Conservation (phyloP, 1,140 invertebrate genomes). For the Homalodisca vitripennis region DNA sequence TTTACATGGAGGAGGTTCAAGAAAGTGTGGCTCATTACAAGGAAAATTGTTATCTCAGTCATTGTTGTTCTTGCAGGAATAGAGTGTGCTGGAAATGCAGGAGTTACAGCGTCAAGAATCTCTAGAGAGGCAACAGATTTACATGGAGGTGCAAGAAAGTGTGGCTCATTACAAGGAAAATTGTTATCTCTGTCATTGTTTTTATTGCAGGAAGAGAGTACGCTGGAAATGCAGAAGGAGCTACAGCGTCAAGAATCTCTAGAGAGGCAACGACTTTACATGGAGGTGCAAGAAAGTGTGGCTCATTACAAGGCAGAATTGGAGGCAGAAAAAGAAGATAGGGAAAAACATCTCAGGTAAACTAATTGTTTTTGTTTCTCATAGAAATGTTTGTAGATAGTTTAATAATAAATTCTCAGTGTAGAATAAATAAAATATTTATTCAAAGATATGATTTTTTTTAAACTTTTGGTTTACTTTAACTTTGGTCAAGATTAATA, state of each 20-base stretch:
- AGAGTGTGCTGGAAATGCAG: constrained; percentile 11
- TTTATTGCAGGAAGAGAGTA: constrained; percentile 28
- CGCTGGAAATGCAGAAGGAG: constrained; percentile 4
- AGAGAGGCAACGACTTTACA: constrained; percentile 16
- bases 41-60: too few relatives aligned
- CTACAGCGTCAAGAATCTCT: constrained; percentile 1
- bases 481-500: too few relatives aligned
- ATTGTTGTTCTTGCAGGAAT: too few relatives aligned
- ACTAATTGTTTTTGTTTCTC: too few relatives aligned
- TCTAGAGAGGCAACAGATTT: too few relatives aligned
- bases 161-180: constrained; percentile 18
- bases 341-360: constrained; percentile 28
- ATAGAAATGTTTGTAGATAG: not conserved
- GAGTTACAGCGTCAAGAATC: constrained; percentile 13
- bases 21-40: constrained; percentile 20
- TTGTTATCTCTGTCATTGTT: too few relatives aligned
- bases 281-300: constrained; percentile 29
- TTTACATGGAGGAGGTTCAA: constrained; percentile 23
- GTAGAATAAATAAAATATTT: too few relatives aligned
- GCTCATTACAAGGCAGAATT: constrained; percentile 11
- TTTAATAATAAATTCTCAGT: too few relatives aligned
- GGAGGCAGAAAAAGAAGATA: constrained; percentile 30
- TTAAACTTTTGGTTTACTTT: too few relatives aligned
- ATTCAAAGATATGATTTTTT: too few relatives aligned
- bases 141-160: too few relatives aligned